phyloP scores from a whole-genome alignment of 2,888 invertebrate species.

The Auanema freiburgensis region DNA sequence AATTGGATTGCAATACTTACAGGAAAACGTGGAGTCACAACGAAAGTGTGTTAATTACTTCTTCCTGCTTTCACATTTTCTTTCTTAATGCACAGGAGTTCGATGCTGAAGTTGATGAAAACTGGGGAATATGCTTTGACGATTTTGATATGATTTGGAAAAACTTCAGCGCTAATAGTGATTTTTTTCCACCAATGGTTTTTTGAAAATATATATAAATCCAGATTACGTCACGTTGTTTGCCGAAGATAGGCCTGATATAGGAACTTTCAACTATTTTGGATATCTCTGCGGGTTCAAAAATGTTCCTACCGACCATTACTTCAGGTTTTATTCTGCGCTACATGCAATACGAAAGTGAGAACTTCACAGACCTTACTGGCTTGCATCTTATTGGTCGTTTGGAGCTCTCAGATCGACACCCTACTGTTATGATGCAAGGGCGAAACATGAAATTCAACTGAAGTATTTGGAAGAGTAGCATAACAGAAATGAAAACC shows the following conservation, averaged over 20 bases:
- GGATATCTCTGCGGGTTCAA: slow-evolving; percentile 59
- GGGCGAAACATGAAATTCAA: slow-evolving; percentile 36
- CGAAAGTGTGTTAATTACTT: slow-evolving; percentile 6
- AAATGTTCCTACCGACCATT: slow-evolving; percentile 64
- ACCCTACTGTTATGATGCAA: slow-evolving; percentile 44
- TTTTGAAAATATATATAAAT: neutral
- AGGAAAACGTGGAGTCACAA: slow-evolving; percentile 46
- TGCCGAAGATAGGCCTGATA: slow-evolving; percentile 65
- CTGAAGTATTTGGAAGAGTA: slow-evolving; percentile 43
- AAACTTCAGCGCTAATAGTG: slow-evolving; percentile 32
- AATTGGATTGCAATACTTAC: slow-evolving; percentile 64
- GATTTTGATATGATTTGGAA: slow-evolving; percentile 46
- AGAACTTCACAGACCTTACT: slow-evolving; percentile 34
- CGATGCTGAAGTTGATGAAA: slow-evolving; percentile 41
- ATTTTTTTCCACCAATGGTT: slow-evolving; percentile 1
- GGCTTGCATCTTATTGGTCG: slow-evolving; percentile 47
- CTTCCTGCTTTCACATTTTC: neutral
- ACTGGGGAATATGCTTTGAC: slow-evolving; percentile 47
- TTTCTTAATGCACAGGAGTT: slow-evolving; percentile 39
- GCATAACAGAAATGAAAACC: slow-evolving; percentile 12
- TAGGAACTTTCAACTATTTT: slow-evolving; percentile 65
- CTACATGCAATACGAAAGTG: too few relatives aligned
- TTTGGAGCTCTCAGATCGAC: slow-evolving; percentile 35
- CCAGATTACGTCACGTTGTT: slow-evolving; percentile 64
- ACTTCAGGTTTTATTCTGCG: slow-evolving; percentile 60